phyloP scores from a whole-genome alignment of 2,113 vertebrate genomes.

The Stomatorhinus ivindoensis region DNA sequence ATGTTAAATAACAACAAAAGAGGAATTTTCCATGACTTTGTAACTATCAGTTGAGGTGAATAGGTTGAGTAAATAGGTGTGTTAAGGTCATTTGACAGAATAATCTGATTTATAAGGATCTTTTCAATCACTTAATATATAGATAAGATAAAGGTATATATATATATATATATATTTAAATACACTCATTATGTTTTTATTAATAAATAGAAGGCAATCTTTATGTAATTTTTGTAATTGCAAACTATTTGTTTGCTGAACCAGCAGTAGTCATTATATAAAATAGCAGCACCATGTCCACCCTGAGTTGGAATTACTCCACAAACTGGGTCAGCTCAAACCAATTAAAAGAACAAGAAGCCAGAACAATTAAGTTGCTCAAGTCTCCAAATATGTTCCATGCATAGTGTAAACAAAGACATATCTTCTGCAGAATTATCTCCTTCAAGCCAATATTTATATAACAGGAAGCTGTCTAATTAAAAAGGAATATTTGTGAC shows the following conservation, averaged over 20 bases:
- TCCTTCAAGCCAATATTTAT: neutral
- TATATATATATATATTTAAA: neutral
- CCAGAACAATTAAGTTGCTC: conserved; percentile 1
- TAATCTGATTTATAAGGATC: neutral
- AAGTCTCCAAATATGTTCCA: neutral
- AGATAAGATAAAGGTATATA: neutral
- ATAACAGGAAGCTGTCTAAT: neutral
- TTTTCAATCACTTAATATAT: neutral
- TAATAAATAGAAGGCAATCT: neutral
- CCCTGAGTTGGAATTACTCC: neutral
- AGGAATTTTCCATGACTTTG: neutral
- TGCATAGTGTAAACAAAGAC: neutral
- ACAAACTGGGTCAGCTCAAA: conserved; percentile 7
- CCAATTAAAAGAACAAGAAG: neutral
- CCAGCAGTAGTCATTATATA: neutral
- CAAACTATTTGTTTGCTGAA: neutral
- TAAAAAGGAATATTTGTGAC: neutral
- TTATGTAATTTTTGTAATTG: neutral
- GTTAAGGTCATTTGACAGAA: neutral
- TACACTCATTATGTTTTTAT: neutral
- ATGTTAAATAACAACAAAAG: neutral
- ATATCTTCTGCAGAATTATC: neutral
- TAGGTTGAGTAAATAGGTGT: neutral
- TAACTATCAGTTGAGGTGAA: neutral
- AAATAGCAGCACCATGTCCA: neutral